Base-by-base conservation (phyloP, 2,797 vertebrate genomes). In the Odontamblyopus rebecca region DNA sequence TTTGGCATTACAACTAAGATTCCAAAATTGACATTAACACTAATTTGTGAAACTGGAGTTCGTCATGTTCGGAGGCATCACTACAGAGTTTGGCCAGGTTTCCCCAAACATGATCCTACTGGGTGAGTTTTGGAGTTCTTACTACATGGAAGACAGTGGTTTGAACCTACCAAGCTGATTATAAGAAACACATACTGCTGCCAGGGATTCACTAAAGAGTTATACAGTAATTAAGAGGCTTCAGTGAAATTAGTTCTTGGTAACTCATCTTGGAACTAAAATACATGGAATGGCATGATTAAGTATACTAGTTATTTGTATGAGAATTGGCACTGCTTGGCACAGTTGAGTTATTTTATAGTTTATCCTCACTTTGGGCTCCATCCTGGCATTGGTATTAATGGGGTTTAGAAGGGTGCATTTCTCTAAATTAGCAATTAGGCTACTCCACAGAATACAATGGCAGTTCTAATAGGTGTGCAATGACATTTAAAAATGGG, bases 31-130 rank as follows among this genome's bases (percentile, higher is more conserved):
- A 66, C 64, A 19, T 51, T 29, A 66, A 66, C 26, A 64, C 19
- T 44, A 44, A 64, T 30, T 66, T 66, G 44, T 51, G 5, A 41
- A 63, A 63, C 9, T 38, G 23, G 15, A 50, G 26, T 65, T 27
- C 16, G 13, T 51, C 44, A 51, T 66, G 41, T 50, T 50, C 41
- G 51, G 60, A 66, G 13, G 23, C 76, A 82, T 85, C 71, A 73
- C 78, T 81, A 70, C 76, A 65, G 75, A 71, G 87, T 75, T 82
- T 80, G 75, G 70, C 68, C 70, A 74, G 72, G 72, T 70, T 77
- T 59, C 82, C 84, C 87, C 75, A 86, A 86, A 86, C 80, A 83
- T 41, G 63, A 84, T 85, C 82, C 76, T 53, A 38, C 67, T 88
- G 81, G 82, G 84, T 74, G 35, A 53, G 2, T 67, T 51, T 72